phyloP scores from a whole-genome alignment of 2,797 vertebrate species.

The Paedocypris micromegethes region DNA sequence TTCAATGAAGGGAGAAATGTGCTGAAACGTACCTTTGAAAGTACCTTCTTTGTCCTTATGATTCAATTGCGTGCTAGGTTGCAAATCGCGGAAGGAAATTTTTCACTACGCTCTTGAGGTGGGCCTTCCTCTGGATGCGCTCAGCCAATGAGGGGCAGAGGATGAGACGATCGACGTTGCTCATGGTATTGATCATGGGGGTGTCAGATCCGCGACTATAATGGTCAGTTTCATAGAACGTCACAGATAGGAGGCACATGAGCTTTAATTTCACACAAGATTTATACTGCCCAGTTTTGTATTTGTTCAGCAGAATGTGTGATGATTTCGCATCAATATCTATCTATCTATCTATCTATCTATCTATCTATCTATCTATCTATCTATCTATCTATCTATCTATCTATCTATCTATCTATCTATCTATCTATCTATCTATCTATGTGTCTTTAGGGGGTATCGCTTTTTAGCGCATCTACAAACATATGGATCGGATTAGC shows the following conservation, averaged over 20 bases:
- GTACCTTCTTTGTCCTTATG: slow-evolving; percentile 59
- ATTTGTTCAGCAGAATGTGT: not conserved
- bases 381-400: slow-evolving; percentile 4
- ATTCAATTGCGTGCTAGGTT: slow-evolving; percentile 52
- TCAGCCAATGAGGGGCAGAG: slow-evolving; percentile 65
- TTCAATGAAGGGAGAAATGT: slow-evolving; percentile 35
- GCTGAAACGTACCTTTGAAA: slow-evolving; percentile 61
- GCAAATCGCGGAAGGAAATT: slow-evolving; percentile 60
- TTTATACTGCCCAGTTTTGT: not conserved
- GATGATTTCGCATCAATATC: not conserved
- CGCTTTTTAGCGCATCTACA: not conserved
- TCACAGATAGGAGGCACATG: not conserved
- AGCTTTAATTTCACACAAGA: not conserved
- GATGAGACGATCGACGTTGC: slow-evolving; percentile 58
- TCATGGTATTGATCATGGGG: slow-evolving; percentile 48
- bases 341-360: not conserved
- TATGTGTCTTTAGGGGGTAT: not conserved
- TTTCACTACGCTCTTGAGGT: slow-evolving; percentile 63
- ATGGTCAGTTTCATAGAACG: slow-evolving; percentile 8
- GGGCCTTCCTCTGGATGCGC: slow-evolving; percentile 68
- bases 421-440: slow-evolving; percentile 2
- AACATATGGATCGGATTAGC: not conserved
- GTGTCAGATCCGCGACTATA: slow-evolving; percentile 53
- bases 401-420: not conserved
- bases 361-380: not conserved